A percentile compares a stretch with the other conserved stretches of the same genome.
Evolutionary conservation across 2,113 vertebrate species (phyloP).

Genomic region (Crotalus viridis): DNA sequence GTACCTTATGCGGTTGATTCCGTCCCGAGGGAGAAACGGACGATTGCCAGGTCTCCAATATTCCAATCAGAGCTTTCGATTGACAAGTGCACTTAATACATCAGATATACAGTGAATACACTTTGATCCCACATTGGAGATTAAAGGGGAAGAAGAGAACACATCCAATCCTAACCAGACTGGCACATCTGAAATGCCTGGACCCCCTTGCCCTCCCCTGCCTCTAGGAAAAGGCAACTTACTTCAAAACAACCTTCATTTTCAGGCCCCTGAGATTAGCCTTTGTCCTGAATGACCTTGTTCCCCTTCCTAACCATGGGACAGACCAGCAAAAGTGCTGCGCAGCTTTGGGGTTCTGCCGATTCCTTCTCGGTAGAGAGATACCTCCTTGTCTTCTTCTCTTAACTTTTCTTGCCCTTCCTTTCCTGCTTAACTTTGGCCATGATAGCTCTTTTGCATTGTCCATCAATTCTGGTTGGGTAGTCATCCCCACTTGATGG

Average conservation of each 20-base stretch:
- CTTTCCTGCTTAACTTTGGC: not conserved
- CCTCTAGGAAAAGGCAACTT: not conserved
- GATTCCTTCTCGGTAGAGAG: conserved; percentile 21
- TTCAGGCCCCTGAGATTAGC: not conserved
- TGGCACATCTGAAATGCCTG: not conserved
- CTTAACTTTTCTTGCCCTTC: not conserved
- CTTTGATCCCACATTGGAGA: not conserved
- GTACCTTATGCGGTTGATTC: not conserved
- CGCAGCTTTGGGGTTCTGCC: conserved; percentile 11
- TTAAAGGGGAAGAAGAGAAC: not conserved
- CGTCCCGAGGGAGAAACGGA: not conserved
- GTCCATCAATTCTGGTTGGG: conserved; percentile 45
- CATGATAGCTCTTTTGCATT: not conserved
- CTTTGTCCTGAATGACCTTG: not conserved
- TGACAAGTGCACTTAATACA: not conserved
- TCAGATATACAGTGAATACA: not conserved
- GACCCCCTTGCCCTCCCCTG: not conserved
- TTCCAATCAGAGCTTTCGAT: not conserved
- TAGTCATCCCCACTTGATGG: conserved; percentile 18
- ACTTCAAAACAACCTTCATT: not conserved
- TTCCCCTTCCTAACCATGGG: not conserved
- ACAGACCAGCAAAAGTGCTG: not conserved
- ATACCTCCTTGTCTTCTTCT: not conserved
- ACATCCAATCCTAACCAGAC: not conserved
- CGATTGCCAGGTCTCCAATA: not conserved